phyloP scores from a whole-genome alignment of 1,140 invertebrate species.

The Drosophila burlai region DNA sequence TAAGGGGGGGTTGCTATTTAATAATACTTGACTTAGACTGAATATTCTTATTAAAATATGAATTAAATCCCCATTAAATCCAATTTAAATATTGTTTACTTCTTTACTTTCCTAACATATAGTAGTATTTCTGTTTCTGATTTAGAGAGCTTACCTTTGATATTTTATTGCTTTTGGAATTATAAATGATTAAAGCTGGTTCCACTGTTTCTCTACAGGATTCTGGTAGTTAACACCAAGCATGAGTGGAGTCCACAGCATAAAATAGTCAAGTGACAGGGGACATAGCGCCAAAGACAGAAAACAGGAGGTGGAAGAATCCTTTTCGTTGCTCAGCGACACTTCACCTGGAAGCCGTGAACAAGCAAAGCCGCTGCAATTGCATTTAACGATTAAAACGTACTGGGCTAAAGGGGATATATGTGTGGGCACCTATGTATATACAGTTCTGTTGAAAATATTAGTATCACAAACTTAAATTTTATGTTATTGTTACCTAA shows the following conservation, averaged over 20 bases:
- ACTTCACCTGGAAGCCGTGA: constrained; percentile 25
- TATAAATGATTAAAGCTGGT: neutral
- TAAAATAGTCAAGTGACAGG: constrained; percentile 39
- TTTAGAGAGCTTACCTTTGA: too few species aligned
- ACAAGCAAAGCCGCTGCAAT: constrained; percentile 56
- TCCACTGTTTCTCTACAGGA: constrained; percentile 15
- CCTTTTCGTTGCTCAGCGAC: constrained; percentile 21
- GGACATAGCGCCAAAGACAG: constrained; percentile 19
- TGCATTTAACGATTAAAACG: constrained; percentile 74
- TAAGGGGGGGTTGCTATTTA: too few species aligned
- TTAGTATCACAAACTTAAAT: neutral
- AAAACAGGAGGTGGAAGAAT: constrained; percentile 6
- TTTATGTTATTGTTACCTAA: neutral
- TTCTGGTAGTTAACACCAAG: constrained; percentile 27
- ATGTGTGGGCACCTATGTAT: neutral
- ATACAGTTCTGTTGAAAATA: neutral
- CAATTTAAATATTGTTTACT: too few species aligned
- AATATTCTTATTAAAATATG: too few species aligned
- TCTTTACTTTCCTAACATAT: too few species aligned
- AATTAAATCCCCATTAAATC: too few species aligned
- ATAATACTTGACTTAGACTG: too few species aligned
- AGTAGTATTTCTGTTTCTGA: too few species aligned
- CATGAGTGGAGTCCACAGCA: constrained; percentile 28
- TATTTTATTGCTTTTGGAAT: neutral
- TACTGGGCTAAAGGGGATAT: neutral